These are phyloP conservation scores for Noctuana brunneofusca DNA, from an alignment of 2,888 invertebrate genomes.

Conservation along the genomic window DNA sequence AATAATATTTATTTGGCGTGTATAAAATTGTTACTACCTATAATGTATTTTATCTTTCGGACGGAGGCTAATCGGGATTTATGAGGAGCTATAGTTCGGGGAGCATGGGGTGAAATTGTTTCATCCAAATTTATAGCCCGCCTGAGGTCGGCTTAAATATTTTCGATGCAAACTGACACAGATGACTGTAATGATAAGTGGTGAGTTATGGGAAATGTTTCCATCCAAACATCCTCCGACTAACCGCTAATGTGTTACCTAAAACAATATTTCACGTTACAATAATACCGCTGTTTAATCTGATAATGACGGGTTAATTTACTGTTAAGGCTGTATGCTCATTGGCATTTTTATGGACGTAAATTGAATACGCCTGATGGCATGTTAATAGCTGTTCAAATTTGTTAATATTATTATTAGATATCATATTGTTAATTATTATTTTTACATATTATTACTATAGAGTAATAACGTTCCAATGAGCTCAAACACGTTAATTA, in stretches of 20 bases:
- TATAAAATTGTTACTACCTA: constrained; percentile 49
- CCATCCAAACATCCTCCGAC: constrained; percentile 6
- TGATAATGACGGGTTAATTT: constrained; percentile 14
- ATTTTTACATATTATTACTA: no score
- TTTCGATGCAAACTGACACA: constrained; percentile 56
- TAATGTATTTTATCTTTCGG: constrained; percentile 50
- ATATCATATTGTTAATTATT: no score
- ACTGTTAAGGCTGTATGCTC: background rate
- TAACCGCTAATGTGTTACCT: constrained; percentile 19
- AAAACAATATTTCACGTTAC: constrained; percentile 27
- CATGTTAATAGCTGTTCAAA: no score
- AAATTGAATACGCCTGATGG: no score
- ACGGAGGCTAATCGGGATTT: constrained; percentile 70
- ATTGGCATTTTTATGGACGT: background rate
- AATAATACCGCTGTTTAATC: constrained; percentile 21
- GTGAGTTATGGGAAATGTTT: constrained; percentile 18
- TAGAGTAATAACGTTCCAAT: no score
- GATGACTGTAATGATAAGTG: constrained; percentile 40
- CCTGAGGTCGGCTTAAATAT: constrained; percentile 65
- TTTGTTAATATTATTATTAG: no score
- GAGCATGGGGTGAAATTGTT: constrained; percentile 73
- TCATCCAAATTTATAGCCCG: constrained; percentile 73
- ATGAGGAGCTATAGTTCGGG: constrained; percentile 70
- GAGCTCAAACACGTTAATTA: no score
- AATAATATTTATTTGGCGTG: constrained; percentile 5